These are phyloP conservation scores for Anseranas semipalmata DNA, from an alignment of 2,113 vertebrate species.

Conservation along the genomic window DNA sequence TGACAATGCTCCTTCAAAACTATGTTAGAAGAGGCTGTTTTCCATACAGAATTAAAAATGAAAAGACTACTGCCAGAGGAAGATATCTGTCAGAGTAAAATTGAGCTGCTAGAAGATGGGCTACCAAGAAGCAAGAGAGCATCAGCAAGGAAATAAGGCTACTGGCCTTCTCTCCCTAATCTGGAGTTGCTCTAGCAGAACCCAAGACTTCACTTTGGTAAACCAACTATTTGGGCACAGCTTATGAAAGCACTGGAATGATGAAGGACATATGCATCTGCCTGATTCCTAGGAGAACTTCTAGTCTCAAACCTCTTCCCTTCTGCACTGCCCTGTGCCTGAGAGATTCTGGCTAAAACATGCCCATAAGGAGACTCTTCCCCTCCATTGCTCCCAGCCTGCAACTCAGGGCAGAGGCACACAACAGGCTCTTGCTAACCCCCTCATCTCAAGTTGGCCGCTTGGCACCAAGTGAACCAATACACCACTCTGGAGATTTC, in stretches of 20 bases:
- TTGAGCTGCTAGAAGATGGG: neutral
- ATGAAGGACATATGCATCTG: neutral
- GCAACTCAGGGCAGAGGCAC: neutral
- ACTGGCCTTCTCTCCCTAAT: neutral
- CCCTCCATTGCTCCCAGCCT: neutral
- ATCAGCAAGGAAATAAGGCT: neutral
- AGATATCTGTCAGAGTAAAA: neutral
- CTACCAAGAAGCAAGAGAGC: neutral
- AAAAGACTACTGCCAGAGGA: neutral
- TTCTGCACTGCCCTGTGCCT: neutral
- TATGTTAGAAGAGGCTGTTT: neutral
- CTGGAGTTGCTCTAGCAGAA: neutral
- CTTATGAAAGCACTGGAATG: neutral
- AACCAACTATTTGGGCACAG: neutral
- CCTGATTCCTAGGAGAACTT: neutral
- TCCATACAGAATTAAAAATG: neutral
- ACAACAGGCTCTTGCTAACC: neutral
- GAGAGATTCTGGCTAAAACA: neutral
- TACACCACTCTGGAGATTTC: neutral
- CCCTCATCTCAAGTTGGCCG: neutral
- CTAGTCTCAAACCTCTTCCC: neutral
- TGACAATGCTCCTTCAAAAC: neutral
- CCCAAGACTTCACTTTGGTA: neutral
- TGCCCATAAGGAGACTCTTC: neutral
- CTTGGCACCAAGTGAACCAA: neutral